Evolutionary conservation across 2,888 invertebrate species (phyloP).

Genomic region (Coenonympha glycerion): DNA sequence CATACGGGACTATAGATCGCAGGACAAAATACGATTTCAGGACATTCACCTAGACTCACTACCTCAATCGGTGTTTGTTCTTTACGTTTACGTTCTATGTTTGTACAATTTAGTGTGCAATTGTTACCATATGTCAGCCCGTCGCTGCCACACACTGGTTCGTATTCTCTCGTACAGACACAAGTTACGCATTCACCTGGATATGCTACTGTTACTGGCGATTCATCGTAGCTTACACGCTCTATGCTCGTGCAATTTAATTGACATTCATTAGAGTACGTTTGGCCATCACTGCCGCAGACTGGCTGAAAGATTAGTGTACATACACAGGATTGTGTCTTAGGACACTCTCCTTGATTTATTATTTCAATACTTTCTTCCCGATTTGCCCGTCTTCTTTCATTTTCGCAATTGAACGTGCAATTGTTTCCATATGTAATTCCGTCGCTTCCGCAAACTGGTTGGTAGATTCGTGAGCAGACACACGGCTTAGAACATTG

Average conservation of each 20-base stretch:
- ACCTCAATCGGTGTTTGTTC: conserved; percentile 12
- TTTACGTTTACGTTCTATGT: conserved; percentile 14
- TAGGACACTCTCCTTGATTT: too few species aligned
- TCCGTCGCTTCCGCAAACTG: conserved; percentile 32
- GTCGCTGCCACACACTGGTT: conserved; percentile 36
- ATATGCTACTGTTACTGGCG: too few species aligned
- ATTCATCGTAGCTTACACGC: too few species aligned
- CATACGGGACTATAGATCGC: conserved; percentile 17
- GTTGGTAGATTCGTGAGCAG: conserved; percentile 23
- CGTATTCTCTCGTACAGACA: conserved; percentile 18
- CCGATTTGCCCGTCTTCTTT: conserved; percentile 12
- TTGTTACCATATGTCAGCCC: conserved; percentile 31
- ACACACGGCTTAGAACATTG: conserved; percentile 21
- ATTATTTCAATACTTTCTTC: conserved; percentile 3
- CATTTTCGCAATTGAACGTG: conserved; percentile 19
- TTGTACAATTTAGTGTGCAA: conserved; percentile 31
- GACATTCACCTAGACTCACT: conserved; percentile 23
- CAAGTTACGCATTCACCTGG: conserved; percentile 25
- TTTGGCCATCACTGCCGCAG: too few species aligned
- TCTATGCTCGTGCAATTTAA: too few species aligned
- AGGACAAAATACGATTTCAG: conserved; percentile 13
- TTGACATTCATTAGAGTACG: too few species aligned
- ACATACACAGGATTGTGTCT: too few species aligned
- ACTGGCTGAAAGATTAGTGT: too few species aligned
- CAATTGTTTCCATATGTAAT: conserved; percentile 28